A percentile compares a stretch with the other conserved stretches of the same genome.
phyloP scores from a whole-genome alignment of 1,140 invertebrate species.

The Caenorhabditis briggsae region DNA sequence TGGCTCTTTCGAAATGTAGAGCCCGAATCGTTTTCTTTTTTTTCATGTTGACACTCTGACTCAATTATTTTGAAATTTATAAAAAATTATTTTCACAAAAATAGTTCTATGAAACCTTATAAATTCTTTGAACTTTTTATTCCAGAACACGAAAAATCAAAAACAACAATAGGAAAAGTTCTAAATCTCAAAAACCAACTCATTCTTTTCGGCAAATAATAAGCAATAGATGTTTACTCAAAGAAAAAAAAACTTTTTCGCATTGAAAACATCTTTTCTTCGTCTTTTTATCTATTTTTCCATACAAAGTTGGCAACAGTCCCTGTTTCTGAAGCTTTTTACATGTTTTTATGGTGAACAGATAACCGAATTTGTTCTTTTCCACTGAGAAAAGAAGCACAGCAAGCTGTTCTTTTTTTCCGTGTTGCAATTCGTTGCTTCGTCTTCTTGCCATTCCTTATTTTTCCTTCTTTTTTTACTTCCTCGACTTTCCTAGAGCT shows the following conservation, averaged over 20 bases:
- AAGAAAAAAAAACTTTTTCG: no score
- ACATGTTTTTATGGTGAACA: neutral
- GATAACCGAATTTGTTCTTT: neutral
- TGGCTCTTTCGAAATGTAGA: constrained; percentile 5
- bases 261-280: no score
- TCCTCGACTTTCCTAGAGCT: neutral
- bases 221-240: no score
- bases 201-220: no score
- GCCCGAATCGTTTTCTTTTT: neutral
- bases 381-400: neutral
- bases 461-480: neutral
- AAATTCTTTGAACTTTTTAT: no score
- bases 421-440: neutral
- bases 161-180: neutral
- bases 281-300: no score
- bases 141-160: no score
- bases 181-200: constrained; percentile 3
- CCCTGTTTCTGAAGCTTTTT: neutral
- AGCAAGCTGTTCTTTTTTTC: neutral
- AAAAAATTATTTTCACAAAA: no score
- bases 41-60: neutral
- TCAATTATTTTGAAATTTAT: no score
- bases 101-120: no score
- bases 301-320: no score
- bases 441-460: neutral